Evolutionary conservation across 2,888 invertebrate genomes (phyloP).

Genomic region (Phania funesta): DNA sequence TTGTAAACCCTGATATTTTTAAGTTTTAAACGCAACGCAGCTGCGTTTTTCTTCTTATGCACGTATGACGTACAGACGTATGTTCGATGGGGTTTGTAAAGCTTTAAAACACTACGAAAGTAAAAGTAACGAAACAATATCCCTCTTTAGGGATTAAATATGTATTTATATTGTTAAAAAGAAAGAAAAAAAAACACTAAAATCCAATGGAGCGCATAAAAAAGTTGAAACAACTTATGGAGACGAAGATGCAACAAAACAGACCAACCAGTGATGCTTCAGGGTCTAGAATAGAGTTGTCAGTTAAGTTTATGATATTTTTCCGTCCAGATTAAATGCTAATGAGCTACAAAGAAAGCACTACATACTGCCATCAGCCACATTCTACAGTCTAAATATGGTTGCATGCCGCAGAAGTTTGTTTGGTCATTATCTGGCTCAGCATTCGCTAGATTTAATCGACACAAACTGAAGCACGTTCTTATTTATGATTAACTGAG

Average conservation of each 20-base stretch:
- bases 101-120: conserved; percentile 33
- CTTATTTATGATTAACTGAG: conserved; percentile 40
- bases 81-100: conserved; percentile 50
- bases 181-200: conserved; percentile 43
- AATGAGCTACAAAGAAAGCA: conserved; percentile 67
- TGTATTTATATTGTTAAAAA: conserved; percentile 15
- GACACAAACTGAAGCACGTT: conserved; percentile 33
- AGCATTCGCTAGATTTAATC: conserved; percentile 40
- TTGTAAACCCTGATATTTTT: conserved; percentile 46
- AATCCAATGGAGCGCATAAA: conserved; percentile 50
- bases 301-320: conserved; percentile 72
- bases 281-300: conserved; percentile 69
- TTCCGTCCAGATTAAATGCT: conserved; percentile 72
- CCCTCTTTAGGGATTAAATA: conserved; percentile 61
- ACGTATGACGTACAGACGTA: too few species aligned
- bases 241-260: conserved; percentile 1
- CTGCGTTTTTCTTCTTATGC: conserved; percentile 57
- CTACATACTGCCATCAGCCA: conserved; percentile 11
- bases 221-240: not conserved
- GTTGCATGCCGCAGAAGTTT: conserved; percentile 10
- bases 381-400: not conserved
- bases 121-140: conserved; percentile 48
- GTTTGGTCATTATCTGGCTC: not conserved
- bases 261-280: conserved; percentile 32
- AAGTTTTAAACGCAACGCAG: conserved; percentile 56